Base-by-base conservation (phyloP, 2,797 vertebrate species). In the Acanthornis magna region DNA sequence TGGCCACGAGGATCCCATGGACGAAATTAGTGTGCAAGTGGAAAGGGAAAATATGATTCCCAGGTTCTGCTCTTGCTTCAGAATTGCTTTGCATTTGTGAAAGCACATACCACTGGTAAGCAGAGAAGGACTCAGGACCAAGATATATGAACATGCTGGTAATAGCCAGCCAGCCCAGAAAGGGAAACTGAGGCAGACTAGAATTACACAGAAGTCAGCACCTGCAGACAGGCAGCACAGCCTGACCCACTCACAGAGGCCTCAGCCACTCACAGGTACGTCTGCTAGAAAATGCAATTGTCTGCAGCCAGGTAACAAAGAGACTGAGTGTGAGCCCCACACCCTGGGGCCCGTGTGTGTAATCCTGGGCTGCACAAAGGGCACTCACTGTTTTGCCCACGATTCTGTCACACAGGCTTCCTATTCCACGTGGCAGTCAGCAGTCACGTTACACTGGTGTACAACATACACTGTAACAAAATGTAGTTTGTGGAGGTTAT, bases 361-460 rank as follows among this genome's bases (percentile, higher is more conserved):
- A 19, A 25, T 7, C 47, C 60, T 6, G 60, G 51, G 85, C 76
- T 51, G 36, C 23, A 4, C 10, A 5, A 11, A 58, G 30, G 60
- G 50, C 78, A 40, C 16, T 0, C 6, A 26, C 15, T 2, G 0
- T 38, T 72, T 19, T 60, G 30, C 32, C 3, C 7, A 2, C 0
- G 7, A 1, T 16, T 57, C 47, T 30, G 45, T 7, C 16, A 9
- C 60, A 30, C 23, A 2, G 5, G 4, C 16, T n/a, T 27, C 42
- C 53, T 11, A 1, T 10, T 9, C 45, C 2, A 0, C 16, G 12
- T 0, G 0, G 2, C 66, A 81, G 38, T 9, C 4, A 21, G 10
- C 0, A 0, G 4, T 20, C 81, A 51, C 1, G 7, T 23, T 15
- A 9, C 17, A 3, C 20, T 63, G 18, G 2, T 0, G 5, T 7